phyloP scores from a whole-genome alignment of 2,113 vertebrate species.

The Thalassoma bifasciatum region DNA sequence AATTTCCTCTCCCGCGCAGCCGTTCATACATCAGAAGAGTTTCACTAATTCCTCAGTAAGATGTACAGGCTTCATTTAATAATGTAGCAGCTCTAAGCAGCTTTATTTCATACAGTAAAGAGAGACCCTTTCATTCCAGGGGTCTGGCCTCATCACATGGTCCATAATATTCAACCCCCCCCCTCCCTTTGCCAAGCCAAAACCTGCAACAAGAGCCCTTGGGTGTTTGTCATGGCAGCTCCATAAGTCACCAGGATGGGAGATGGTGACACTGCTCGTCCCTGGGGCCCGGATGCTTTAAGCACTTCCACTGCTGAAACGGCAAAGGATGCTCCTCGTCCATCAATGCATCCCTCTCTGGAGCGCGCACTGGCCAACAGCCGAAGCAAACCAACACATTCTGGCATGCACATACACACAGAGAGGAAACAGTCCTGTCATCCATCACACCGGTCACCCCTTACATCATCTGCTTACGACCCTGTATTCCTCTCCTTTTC shows the following conservation, averaged over 20 bases:
- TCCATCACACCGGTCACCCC: constrained; percentile 53
- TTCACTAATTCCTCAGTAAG: constrained; percentile 20
- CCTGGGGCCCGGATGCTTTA: constrained; percentile 66
- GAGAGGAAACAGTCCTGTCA: constrained; percentile 25
- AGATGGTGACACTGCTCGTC: constrained; percentile 61
- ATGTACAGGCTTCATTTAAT: constrained; percentile 6
- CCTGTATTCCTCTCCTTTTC: constrained; percentile 26
- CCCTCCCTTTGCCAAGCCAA: neutral
- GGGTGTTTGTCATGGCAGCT: constrained; percentile 67
- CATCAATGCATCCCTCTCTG: constrained; percentile 56
- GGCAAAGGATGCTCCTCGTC: constrained; percentile 67
- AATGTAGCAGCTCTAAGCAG: neutral
- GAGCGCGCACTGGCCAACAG: constrained; percentile 12
- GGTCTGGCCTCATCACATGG: constrained; percentile 29
- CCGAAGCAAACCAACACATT: constrained; percentile 15
- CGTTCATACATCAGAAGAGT: constrained; percentile 35
- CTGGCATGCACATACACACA: constrained; percentile 20
- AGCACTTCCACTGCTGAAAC: constrained; percentile 76
- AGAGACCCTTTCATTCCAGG: neutral
- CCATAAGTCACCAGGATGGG: constrained; percentile 76
- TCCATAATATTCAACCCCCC: constrained; percentile 12
- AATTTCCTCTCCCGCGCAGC: constrained; percentile 10
- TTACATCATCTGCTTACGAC: constrained; percentile 37
- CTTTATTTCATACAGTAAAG: neutral
- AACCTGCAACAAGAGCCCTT: constrained; percentile 43